Percentiles rank a stretch among this genome's conserved stretches.
phyloP scores from a whole-genome alignment of 2,113 vertebrate genomes.

The Pao palembangensis region DNA sequence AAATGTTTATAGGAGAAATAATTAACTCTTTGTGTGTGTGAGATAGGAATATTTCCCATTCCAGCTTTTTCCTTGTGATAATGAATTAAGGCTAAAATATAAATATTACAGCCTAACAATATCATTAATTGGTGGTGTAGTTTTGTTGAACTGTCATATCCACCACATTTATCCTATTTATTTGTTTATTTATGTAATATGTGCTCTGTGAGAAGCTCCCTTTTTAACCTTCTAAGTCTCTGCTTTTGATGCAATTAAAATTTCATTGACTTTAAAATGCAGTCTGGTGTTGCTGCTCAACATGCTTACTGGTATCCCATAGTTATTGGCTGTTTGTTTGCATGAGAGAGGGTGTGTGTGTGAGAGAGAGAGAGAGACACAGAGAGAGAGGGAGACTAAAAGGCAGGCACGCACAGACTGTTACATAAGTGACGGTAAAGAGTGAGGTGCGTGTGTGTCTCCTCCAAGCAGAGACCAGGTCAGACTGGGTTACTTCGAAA shows the following conservation, averaged over 20 bases:
- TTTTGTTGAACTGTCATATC: too few species aligned
- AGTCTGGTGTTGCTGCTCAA: background rate
- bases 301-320: constrained; percentile 1
- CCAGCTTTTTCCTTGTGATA: too few species aligned
- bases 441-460: constrained; percentile 41
- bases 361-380: constrained; percentile 2
- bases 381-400: background rate
- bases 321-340: constrained; percentile 15
- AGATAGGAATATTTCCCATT: too few species aligned
- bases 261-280: constrained; percentile 28
- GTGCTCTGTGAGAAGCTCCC: too few species aligned
- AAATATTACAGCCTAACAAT: too few species aligned
- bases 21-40: background rate
- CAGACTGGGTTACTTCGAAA: constrained; percentile 46
- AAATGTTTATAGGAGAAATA: background rate
- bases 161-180: too few species aligned
- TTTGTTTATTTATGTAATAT: too few species aligned
- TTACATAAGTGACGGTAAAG: constrained; percentile 38
- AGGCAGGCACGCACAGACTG: constrained; percentile 33
- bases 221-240: background rate
- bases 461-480: constrained; percentile 36
- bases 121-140: too few species aligned
- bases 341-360: background rate
- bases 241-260: constrained; percentile 22
- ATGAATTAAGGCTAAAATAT: too few species aligned